These are phyloP conservation scores for Hypercompe scribonia DNA, from an alignment of 2,888 invertebrate species.

Conservation along the genomic window DNA sequence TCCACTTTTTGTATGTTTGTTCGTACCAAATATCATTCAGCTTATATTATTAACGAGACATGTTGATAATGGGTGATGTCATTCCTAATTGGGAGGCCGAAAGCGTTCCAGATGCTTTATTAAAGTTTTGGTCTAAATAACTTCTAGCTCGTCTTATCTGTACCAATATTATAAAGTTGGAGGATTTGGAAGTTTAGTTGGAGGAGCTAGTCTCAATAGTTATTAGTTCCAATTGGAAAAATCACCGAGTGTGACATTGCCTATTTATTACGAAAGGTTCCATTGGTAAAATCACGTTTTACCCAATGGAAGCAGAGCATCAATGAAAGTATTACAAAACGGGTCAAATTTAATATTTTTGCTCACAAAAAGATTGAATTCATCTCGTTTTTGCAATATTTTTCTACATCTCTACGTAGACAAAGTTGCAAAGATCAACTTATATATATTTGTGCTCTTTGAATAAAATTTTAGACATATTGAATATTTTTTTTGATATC, in stretches of 20 bases:
- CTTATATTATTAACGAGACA: conserved; percentile 43
- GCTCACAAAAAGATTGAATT: no score
- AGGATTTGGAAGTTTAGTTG: neutral
- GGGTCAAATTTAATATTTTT: no score
- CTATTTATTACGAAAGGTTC: no score
- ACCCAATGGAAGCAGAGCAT: neutral
- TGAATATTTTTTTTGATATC: neutral
- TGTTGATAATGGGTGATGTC: conserved; percentile 46
- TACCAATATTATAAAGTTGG: neutral
- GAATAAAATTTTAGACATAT: neutral
- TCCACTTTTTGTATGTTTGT: conserved; percentile 34
- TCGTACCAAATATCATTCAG: conserved; percentile 30
- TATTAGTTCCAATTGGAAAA: neutral
- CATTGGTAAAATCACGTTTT: neutral
- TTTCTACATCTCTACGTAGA: no score
- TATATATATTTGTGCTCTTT: neutral
- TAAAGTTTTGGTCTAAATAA: conserved; percentile 16
- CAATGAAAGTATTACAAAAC: neutral
- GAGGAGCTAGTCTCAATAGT: neutral
- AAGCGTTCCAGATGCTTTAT: conserved; percentile 21
- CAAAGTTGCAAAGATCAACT: no score
- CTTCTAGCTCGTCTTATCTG: neutral
- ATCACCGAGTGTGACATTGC: no score
- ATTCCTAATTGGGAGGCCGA: conserved; percentile 29
- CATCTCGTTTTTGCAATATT: no score